Evolutionary conservation across 2,797 vertebrate genomes (phyloP).

Genomic region (Sebastes trivittatus): DNA sequence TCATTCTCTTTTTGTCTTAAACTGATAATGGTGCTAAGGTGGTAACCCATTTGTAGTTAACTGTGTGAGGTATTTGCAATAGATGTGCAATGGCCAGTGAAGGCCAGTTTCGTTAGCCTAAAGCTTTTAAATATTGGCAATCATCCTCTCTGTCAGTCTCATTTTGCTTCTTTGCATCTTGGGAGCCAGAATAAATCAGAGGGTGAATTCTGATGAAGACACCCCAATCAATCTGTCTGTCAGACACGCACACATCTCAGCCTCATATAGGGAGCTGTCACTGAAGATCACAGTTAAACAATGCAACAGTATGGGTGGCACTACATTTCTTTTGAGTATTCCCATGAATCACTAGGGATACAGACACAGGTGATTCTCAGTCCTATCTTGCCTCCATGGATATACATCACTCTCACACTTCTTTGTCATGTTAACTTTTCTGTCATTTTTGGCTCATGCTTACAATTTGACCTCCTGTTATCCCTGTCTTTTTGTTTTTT

Average conservation of each 20-base stretch:
- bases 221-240: background rate
- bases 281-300: slow-evolving; percentile 3
- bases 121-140: slow-evolving; percentile 3
- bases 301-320: background rate
- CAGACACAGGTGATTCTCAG: background rate
- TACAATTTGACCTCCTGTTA: background rate
- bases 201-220: slow-evolving; percentile 9
- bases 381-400: background rate
- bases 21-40: background rate
- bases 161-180: background rate
- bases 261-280: slow-evolving; percentile 14
- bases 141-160: background rate
- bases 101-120: background rate
- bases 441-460: background rate
- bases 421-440: background rate
- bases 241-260: slow-evolving; percentile 1
- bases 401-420: background rate
- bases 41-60: background rate
- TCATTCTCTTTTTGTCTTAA: background rate
- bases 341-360: background rate
- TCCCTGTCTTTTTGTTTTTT: slow-evolving; percentile 17
- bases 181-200: background rate
- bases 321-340: background rate
- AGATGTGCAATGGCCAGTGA: background rate
- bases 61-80: slow-evolving; percentile 1